Base-by-base conservation (phyloP, 2,888 invertebrate genomes). In the Perdita meconis region DNA sequence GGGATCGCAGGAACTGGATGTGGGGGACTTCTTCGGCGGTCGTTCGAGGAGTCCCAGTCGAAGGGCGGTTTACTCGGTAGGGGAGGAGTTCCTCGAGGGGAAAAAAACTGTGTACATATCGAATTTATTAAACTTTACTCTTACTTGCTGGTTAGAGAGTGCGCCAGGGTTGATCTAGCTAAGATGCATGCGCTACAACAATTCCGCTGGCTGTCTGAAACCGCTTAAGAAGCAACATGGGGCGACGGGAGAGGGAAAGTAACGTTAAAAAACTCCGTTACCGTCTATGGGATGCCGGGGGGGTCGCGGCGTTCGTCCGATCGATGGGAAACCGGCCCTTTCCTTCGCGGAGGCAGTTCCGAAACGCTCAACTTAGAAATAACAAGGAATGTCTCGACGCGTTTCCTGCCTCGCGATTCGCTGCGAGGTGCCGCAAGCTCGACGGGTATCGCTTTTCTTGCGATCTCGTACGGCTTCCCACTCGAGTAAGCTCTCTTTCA, bases 141-240 rank as follows among this genome's bases (percentile, higher is more conserved):
- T 78, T 83, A 76, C 73, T 79, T 76, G 81, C 74, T 81, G 72
- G 81, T 85, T 86, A 87, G 81, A 81, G 67, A 81, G 67, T 81
- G 83, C 81, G 85, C 83, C 77, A 82, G 77, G 81, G 77, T 64
- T 80, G 65, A 57, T 82, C 84, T 86, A 88, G 74, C 86, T 86
- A 88, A 83, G 75, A 87, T 86, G 88, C 90, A 90, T 90, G 90
- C 90, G 88, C 88, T 90, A 90, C 88, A 87, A 85, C 88, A 90
- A 87, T 86, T 89, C 74, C 84, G 87, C 84, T 84, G 88, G 81
- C 80, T 86, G 78, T 83, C 72, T 83, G 75, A 72, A 78, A 83
- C 83, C 81, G 83, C 72, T 82, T 69, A 80, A 84, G 56, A 85
- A 84, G 85, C 84, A 66, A 76, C 68, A 82, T 59, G 53, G 73